Evolutionary conservation across 2,113 vertebrate species (phyloP), one percentile per base, ranked within the genome.

Genomic region (Vimba vimba): DNA sequence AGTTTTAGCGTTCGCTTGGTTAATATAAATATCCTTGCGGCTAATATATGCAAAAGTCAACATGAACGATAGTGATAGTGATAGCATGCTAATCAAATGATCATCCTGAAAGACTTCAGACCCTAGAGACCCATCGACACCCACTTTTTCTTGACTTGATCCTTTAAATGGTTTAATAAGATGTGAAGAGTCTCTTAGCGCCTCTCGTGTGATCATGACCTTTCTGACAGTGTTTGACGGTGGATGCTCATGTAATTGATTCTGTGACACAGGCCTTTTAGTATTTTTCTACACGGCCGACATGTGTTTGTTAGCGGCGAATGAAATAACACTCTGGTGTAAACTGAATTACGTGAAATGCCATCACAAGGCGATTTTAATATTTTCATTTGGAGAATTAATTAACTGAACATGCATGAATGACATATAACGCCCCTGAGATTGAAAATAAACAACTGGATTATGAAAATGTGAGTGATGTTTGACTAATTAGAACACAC

Each of bases 221-320:
- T 69, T 69, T 85, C 55, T 71, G 77, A 47, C 57, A 68, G 23
- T 36, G 68, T 64, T 78, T 85, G 82, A 79, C 64, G 73, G 74
- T 30, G 47, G 79, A 85, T 71, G 71, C 69, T 55, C 73, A 74
- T 45, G 39, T 86, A 85, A 84, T 86, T 84, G 68, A 84, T 77
- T 39, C 75, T 71, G 55, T 74, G 64, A 79, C 66, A 87, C 39
- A 84, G 11, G 36, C 47, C 33, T 66, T 86, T 86, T 83, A 6
- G 11, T 8, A 25, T 60, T 74, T 83, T 39, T 36, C 36, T 64
- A n/a, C 23, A 74, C 7, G 6, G 39, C 71, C 11, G 23, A 47
- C 21, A 3, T 2, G 21, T 47, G 71, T 74, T 74, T 15, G 43
- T 74, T 25, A 25, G 12, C 23, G 25, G 39, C 45, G 11, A 74